Evolutionary conservation across 2,113 vertebrate species (phyloP).

Genomic region (Dolichallabes microphthalmus): DNA sequence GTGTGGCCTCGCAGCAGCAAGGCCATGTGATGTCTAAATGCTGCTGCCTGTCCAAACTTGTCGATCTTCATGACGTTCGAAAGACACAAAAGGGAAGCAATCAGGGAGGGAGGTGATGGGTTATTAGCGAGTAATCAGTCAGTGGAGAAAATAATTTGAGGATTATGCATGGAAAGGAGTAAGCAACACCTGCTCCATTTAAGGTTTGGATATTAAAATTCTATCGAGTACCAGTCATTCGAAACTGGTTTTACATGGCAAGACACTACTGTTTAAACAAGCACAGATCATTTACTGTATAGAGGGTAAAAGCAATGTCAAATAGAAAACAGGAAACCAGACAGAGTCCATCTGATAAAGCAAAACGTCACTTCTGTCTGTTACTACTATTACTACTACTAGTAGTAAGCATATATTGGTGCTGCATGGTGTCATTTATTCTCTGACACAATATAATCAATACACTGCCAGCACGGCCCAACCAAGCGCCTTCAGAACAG

Average conservation of each 20-base stretch:
- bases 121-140: neutral
- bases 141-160: neutral
- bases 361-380: constrained; percentile 5
- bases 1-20: constrained; percentile 18
- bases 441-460: neutral
- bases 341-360: constrained; percentile 35
- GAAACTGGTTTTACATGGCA: neutral
- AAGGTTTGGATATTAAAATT: neutral
- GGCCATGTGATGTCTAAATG: constrained; percentile 7
- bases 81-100: neutral
- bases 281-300: neutral
- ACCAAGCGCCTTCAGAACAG: no score
- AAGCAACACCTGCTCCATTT: constrained; percentile 17
- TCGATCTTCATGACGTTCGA: constrained; percentile 9
- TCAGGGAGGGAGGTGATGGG: neutral
- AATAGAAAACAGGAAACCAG: neutral
- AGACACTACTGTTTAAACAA: neutral
- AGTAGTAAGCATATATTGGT: neutral
- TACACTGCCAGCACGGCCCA: no score
- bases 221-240: neutral
- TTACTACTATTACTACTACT: neutral
- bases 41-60: constrained; percentile 21
- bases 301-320: neutral
- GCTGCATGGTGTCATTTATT: neutral
- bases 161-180: neutral